Base-by-base conservation (phyloP, 92 coral and sea anemone genomes). In the Phenganax subtilis region DNA sequence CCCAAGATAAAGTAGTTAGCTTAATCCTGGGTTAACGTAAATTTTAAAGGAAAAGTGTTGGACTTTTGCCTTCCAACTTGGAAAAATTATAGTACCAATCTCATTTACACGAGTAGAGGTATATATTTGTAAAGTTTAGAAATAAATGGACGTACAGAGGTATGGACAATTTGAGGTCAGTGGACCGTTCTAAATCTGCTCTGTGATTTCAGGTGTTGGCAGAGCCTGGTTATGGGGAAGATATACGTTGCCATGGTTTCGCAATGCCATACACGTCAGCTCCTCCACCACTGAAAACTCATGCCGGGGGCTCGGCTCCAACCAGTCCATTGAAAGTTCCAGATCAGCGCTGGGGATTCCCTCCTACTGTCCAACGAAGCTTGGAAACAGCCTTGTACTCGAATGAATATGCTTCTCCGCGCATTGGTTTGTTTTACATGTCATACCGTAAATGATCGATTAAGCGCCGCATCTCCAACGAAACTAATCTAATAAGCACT, bases 291-390 rank as follows among this genome's bases (percentile, higher is more conserved):
- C 54, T 74, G 80, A 81, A 96, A 51, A 88, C 96, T 53, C 84
- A 88, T 80, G 17, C 64, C 25, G 77, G 37, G 47, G 56, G 79
- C 54, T 72, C 80, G 10, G 74, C 77, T 44, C 79, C 81, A 16
- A 83, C 59, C 59, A 72, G 81, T 65, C 82, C 76, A 10, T 57
- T 79, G 84, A 91, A 89, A 47, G 68, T 77, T 78, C 11, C 89
- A 47, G 97, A 91, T 10, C 71, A 86, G 7, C 89, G 97, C 27
- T 94, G 98, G 98, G 88, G 85, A 10, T 87, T 94, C 81, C 98
- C 98, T 20, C 98, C 98, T 3, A 82, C 88, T 12, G 93, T 94
- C 20, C 98, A 92, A 82, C 92, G 98, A 57, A 86, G 86, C 52
- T 86, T 87, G n/a, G 93, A 90, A 56, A 66, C 86, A 12, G 84